Conservation (phyloP, 2,113 vertebrate genomes). For the Onychorhynchus coronatus region DNA sequence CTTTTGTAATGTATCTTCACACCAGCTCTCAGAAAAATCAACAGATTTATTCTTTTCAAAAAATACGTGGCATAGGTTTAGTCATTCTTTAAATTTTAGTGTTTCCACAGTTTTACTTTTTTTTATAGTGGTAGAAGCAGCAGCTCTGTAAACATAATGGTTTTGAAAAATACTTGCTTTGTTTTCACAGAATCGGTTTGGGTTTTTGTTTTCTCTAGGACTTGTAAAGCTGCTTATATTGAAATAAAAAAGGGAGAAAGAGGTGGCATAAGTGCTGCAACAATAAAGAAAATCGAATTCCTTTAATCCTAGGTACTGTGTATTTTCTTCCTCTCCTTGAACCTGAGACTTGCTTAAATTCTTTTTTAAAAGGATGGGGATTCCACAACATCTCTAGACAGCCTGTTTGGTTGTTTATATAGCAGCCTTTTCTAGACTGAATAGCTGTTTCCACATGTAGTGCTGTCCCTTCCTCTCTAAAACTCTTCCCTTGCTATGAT, state of each 20-base stretch:
- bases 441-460: background rate
- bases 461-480: background rate
- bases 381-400: background rate
- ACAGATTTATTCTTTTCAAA: background rate
- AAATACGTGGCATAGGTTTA: background rate
- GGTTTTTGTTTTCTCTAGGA: background rate
- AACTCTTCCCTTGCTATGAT: background rate
- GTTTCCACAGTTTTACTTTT: background rate
- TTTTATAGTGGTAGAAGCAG: background rate
- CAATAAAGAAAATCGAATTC: background rate
- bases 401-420: background rate
- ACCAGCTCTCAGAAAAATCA: background rate
- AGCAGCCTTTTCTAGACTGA: background rate
- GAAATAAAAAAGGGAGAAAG: fast-evolving
- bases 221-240: background rate
- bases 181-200: background rate
- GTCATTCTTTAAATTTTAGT: background rate
- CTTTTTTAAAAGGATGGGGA: background rate
- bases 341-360: background rate
- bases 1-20: background rate
- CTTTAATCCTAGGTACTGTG: background rate
- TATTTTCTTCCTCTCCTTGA: background rate
- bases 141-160: background rate
- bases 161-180: background rate
- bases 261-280: background rate